phyloP scores from a whole-genome alignment of 2,888 invertebrate genomes.

The Strigamia crassipes region DNA sequence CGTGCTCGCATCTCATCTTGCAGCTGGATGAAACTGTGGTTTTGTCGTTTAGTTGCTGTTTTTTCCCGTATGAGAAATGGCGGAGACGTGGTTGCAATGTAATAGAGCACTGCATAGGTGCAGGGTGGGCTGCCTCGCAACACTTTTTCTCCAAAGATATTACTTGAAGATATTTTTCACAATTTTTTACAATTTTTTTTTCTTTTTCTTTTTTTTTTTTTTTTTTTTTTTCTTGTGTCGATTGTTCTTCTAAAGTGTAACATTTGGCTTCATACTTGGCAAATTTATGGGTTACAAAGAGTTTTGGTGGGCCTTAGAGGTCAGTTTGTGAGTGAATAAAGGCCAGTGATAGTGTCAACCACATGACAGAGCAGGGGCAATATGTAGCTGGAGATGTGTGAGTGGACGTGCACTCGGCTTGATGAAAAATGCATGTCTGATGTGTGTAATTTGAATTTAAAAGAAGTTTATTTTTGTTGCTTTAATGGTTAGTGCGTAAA shows the following conservation, averaged over 20 bases:
- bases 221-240: no score
- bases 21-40: constrained; percentile 10
- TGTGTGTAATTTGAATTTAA: not conserved
- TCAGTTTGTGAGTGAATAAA: not conserved
- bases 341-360: not conserved
- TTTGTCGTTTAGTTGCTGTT: not conserved
- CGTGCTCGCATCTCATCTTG: not conserved
- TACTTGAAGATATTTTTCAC: no score
- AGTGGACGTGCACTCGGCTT: not conserved
- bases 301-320: no score
- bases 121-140: not conserved
- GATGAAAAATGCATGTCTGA: not conserved
- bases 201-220: no score
- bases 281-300: no score
- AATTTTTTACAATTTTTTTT: not conserved
- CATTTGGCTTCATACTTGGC: not conserved
- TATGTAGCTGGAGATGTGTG: not conserved
- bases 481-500: no score
- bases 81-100: not conserved
- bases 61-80: not conserved
- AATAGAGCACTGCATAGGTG: not conserved
- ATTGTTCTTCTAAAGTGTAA: not conserved
- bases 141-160: no score
- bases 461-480: no score
- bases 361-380: not conserved